A percentile compares a stretch with the other conserved stretches of the same genome.
phyloP scores from a whole-genome alignment of 2,888 invertebrate genomes.

The Eupithecia pulchellata region DNA sequence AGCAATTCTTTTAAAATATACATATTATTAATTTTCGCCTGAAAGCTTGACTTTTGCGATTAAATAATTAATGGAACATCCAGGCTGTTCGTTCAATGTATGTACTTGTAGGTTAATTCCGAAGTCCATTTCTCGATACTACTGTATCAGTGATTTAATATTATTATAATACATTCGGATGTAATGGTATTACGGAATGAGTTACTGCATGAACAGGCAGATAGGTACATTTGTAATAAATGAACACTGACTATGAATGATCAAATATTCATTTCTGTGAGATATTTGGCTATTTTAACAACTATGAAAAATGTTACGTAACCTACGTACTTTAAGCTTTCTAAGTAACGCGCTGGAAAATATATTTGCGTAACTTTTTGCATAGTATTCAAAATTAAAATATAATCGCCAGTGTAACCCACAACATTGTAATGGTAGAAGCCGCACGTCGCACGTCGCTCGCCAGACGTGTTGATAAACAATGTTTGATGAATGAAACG shows the following conservation, averaged over 20 bases:
- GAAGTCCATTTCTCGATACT: slow-evolving; percentile 52
- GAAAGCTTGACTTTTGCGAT: slow-evolving; percentile 7
- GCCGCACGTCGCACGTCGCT: background rate
- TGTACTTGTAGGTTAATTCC: slow-evolving; percentile 45
- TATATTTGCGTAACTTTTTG: background rate
- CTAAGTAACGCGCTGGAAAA: background rate
- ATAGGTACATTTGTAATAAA: background rate
- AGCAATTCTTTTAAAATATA: slow-evolving; percentile 21
- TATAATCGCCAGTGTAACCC: background rate
- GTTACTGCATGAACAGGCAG: slow-evolving; percentile 1
- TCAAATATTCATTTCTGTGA: background rate
- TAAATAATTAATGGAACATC: slow-evolving; percentile 47
- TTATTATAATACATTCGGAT: slow-evolving; percentile 40
- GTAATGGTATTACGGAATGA: slow-evolving; percentile 24
- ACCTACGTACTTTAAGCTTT: background rate
- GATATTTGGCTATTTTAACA: background rate
- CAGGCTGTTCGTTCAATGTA: slow-evolving; percentile 51
- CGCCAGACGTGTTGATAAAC: slow-evolving; percentile 35
- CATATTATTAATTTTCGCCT: slow-evolving; percentile 24
- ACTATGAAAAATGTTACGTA: background rate
- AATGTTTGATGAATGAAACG: slow-evolving; percentile 59
- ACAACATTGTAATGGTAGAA: slow-evolving; percentile 20
- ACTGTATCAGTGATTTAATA: slow-evolving; percentile 51
- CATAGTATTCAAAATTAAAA: background rate
- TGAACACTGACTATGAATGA: background rate